Evolutionary conservation across 2,888 invertebrate genomes (phyloP), one percentile per base, ranked within the genome.

Genomic region (Eupithecia pulchellata): DNA sequence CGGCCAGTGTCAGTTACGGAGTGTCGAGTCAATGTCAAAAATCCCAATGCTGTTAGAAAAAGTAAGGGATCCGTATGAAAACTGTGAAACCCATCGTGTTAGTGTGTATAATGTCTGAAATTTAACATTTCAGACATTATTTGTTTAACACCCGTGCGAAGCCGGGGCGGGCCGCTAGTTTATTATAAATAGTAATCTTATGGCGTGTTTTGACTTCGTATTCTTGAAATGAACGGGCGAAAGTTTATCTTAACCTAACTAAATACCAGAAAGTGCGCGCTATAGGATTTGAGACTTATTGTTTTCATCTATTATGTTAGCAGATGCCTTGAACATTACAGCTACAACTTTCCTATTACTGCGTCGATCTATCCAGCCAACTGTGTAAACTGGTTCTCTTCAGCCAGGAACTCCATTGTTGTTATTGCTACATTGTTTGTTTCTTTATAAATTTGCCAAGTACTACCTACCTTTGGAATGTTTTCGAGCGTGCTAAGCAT

Each of bases 401-500:
- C 47, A 47, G 47, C 20, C 47, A 47, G 47, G 4, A 52, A 52
- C 11, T n/a, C 20, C 20, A 11, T 52, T 52, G 13, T 25, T 25
- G 25, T 8, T 25, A 11, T 20, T 52, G 4, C 25, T 13, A 52
- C 4, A 5, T 32, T 32, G 52, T 25, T 52, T 4, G 3, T 11
- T 52, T 52, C 20, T 25, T 20, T 52, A 52, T 25, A 11, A 52
- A 25, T 52, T 13, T 25, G 1, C n/a, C 42, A n/a, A 42, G 42
- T 42, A 42, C 13, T 55, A 27, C 55, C 47, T 47, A 20, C 20
- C 29, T 57, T 14, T 29, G 57, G 5, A 29, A 17, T 17, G 17
- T 63, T 29, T 57, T 55, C n/a, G 29, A 58, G 42, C 57, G 57
- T 57, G 39, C 57, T 64, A 17, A 30, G 58, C 42, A 25, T 57